A percentile compares a stretch with the other conserved stretches of the same genome.
These are phyloP conservation scores for Leptothorax acervorum DNA, from an alignment of 2,888 invertebrate genomes.

Conservation along the genomic window DNA sequence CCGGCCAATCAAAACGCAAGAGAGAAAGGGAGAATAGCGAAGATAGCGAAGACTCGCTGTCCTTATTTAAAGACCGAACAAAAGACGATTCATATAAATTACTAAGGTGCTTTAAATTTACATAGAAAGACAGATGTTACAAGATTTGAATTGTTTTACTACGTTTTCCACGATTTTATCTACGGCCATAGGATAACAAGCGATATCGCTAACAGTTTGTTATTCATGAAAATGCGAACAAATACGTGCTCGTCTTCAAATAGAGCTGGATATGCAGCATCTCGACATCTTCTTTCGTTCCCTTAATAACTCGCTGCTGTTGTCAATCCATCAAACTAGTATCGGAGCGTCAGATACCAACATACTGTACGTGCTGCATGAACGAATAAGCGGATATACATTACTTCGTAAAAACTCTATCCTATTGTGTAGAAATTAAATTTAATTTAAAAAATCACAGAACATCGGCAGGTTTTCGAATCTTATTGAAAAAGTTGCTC, in stretches of 20 bases:
- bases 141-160: background rate
- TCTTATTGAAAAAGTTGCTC: background rate
- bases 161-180: background rate
- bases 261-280: background rate
- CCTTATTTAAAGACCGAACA: background rate
- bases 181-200: background rate
- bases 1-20: too few species aligned
- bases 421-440: background rate
- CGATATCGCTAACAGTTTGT: background rate
- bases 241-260: constrained; percentile 19
- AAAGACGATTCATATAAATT: constrained; percentile 1
- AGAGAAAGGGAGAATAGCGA: too few species aligned
- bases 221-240: background rate
- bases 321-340: constrained; percentile 48
- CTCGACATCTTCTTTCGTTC: constrained; percentile 39
- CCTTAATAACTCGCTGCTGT: constrained; percentile 24
- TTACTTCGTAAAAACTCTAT: background rate
- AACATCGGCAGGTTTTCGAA: background rate
- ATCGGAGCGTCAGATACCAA: constrained; percentile 22
- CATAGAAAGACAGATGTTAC: background rate
- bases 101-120: background rate
- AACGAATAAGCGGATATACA: constrained; percentile 19
- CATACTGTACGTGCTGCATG: constrained; percentile 13
- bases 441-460: constrained; percentile 3
- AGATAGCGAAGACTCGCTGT: too few species aligned